Percentiles rank a stretch among this genome's conserved stretches.
Evolutionary conservation across 2,113 vertebrate genomes (phyloP).

Genomic region (Pterocles orientalis): DNA sequence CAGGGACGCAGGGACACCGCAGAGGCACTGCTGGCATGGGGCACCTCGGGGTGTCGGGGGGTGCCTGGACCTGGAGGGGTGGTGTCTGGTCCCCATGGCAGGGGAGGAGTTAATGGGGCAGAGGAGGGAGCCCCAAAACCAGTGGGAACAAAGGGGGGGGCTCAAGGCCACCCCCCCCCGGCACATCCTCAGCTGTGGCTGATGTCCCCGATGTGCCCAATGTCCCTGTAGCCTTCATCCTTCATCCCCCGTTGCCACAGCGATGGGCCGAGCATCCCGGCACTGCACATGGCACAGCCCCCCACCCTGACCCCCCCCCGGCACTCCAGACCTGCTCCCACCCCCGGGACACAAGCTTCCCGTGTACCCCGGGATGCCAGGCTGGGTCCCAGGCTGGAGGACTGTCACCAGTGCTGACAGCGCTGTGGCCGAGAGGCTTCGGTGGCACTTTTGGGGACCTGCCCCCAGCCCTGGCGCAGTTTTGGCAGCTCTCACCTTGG

Average conservation of each 20-base stretch:
- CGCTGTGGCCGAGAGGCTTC: too few relatives aligned
- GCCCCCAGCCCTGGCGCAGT: background rate
- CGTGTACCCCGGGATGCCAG: background rate
- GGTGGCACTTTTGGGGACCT: background rate
- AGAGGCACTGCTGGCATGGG: background rate
- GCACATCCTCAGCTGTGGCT: background rate
- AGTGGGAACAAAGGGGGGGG: background rate
- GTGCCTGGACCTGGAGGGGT: background rate
- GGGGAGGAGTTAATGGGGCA: background rate
- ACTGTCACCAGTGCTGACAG: too few relatives aligned
- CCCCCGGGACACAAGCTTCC: too few relatives aligned
- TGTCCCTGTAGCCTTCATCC: background rate
- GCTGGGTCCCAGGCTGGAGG: accelerated
- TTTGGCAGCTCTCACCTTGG: background rate
- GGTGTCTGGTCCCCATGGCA: background rate
- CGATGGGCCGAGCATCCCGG: background rate
- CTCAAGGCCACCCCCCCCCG: background rate
- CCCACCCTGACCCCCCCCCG: background rate
- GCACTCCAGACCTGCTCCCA: too few relatives aligned
- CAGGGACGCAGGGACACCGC: background rate
- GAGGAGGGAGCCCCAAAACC: background rate
- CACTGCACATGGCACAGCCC: background rate
- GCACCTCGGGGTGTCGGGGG: background rate
- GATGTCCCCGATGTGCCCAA: background rate
- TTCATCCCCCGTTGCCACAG: background rate